Conservation (phyloP, 2,797 vertebrate genomes). For the Syngnathus acus region DNA sequence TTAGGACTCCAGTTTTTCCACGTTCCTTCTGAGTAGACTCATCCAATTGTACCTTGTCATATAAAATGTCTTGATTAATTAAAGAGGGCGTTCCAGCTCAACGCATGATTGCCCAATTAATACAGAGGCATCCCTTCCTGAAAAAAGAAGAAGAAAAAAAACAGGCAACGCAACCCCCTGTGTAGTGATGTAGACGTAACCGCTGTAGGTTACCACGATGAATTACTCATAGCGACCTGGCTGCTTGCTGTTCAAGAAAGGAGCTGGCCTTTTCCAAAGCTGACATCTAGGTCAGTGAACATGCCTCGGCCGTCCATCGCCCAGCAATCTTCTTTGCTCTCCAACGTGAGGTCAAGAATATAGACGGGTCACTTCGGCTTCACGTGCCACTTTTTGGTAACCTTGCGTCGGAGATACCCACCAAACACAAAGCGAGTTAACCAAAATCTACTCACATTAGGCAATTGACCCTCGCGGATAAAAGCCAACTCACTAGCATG, state of each 20-base stretch:
- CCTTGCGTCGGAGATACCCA: no score
- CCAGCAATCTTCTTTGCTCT: neutral
- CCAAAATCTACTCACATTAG: no score
- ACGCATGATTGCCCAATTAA: no score
- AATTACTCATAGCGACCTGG: conserved; percentile 40
- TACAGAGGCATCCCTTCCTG: neutral
- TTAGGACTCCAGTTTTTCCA: neutral
- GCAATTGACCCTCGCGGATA: no score
- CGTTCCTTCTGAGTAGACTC: neutral
- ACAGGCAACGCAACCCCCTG: neutral
- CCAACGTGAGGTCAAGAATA: neutral
- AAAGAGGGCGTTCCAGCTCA: no score
- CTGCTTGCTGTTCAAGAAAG: conserved; percentile 19
- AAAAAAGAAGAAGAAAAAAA: neutral
- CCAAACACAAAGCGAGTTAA: no score
- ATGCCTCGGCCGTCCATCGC: conserved; percentile 25
- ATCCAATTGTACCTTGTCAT: neutral
- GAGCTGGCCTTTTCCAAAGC: conserved; percentile 21
- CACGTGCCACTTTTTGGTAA: conserved; percentile 49
- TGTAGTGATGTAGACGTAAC: conserved; percentile 1
- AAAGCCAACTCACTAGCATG: no score
- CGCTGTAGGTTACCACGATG: conserved; percentile 24
- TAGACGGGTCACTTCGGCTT: conserved; percentile 74
- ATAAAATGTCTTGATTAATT: no score
- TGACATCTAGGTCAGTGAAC: conserved; percentile 59